phyloP scores from a whole-genome alignment of 2,888 invertebrate species.

The Parnassius smintheus region DNA sequence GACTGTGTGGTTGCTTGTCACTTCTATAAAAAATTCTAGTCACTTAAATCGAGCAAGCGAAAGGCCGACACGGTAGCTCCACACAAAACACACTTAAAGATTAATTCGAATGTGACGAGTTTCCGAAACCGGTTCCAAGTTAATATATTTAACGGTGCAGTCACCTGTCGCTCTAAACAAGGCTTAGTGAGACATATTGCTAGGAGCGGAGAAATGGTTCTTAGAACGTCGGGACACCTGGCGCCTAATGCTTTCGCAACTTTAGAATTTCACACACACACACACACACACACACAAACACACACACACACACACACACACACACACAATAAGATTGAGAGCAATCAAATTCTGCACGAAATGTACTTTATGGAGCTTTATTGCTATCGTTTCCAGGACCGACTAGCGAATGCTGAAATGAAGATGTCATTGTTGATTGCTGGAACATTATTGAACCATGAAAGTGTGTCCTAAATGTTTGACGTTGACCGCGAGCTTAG shows the following conservation, averaged over 20 bases:
- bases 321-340: background rate
- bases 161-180: constrained; percentile 43
- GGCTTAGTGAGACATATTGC: constrained; percentile 33
- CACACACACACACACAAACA: no score
- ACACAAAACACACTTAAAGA: constrained; percentile 22
- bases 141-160: constrained; percentile 34
- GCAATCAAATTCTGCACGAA: constrained; percentile 2
- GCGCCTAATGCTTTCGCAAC: constrained; percentile 7
- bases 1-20: no score
- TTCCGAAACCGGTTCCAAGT: constrained; percentile 29
- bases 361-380: constrained; percentile 5
- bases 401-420: background rate
- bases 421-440: constrained; percentile 5
- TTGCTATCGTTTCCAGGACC: constrained; percentile 4
- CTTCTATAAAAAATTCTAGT: background rate
- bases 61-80: background rate
- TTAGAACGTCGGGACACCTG: constrained; percentile 20
- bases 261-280: constrained; percentile 12
- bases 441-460: constrained; percentile 4
- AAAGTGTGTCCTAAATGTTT: background rate
- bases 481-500: background rate
- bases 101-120: constrained; percentile 27
- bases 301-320: constrained; percentile 1
- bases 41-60: constrained; percentile 21
- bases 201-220: constrained; percentile 7